Conservation (phyloP, 1,140 invertebrate genomes). For the Camponotus vicinus region DNA sequence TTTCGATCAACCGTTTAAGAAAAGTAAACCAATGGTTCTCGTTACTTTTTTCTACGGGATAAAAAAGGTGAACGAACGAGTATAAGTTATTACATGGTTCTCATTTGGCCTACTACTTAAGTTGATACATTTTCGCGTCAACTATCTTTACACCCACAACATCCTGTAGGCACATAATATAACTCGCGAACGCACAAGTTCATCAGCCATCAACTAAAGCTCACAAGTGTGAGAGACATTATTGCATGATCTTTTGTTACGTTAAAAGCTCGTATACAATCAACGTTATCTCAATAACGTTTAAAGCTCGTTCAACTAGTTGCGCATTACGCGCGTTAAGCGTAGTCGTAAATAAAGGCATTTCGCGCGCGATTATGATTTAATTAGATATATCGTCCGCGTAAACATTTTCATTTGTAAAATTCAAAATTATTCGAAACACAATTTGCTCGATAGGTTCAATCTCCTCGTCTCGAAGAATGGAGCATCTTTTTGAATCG, state of each 20-base stretch:
- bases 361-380: background rate
- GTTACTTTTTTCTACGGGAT: conserved; percentile 39
- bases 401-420: background rate
- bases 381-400: background rate
- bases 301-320: background rate
- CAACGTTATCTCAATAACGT: no score
- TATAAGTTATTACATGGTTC: conserved; percentile 3
- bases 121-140: conserved; percentile 41
- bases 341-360: background rate
- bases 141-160: conserved; percentile 23
- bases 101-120: background rate
- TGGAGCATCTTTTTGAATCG: conserved; percentile 7
- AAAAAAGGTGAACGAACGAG: background rate
- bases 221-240: conserved; percentile 14
- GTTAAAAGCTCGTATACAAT: no score
- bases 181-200: conserved; percentile 36
- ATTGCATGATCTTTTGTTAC: conserved; percentile 16
- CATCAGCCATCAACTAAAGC: conserved; percentile 5
- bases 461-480: background rate
- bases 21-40: conserved; percentile 7
- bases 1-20: conserved; percentile 42
- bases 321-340: background rate
- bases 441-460: background rate
- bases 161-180: conserved; percentile 1
- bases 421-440: background rate